phyloP scores from a whole-genome alignment of 2,797 vertebrate species.

The Propithecus deckenii region DNA sequence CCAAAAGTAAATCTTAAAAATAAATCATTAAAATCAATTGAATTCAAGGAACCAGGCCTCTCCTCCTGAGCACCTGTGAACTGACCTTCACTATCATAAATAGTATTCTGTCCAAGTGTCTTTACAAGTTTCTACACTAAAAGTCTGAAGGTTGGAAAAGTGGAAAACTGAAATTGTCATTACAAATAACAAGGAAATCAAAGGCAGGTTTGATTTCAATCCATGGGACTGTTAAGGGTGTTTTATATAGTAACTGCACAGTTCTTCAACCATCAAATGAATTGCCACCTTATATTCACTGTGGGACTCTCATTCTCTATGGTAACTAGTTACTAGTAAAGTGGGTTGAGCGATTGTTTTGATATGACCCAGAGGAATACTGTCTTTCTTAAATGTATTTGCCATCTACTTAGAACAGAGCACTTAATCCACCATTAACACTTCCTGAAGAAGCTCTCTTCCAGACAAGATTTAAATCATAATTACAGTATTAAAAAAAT shows the following conservation, averaged over 20 bases:
- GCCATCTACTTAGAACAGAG: background rate
- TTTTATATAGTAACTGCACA: background rate
- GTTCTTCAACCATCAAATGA: background rate
- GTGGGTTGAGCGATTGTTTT: background rate
- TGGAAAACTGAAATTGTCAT: background rate
- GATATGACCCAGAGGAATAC: background rate
- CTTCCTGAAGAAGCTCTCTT: background rate
- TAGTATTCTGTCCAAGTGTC: background rate
- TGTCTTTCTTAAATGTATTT: background rate
- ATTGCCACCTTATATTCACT: background rate
- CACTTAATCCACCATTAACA: background rate
- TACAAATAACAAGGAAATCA: background rate
- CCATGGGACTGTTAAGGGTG: background rate
- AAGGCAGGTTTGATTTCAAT: background rate
- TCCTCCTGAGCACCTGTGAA: background rate
- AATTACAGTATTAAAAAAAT: background rate
- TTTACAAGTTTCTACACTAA: background rate
- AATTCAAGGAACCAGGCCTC: background rate
- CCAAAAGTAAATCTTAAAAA: constrained; percentile 26
- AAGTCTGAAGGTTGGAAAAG: background rate
- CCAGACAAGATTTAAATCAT: background rate
- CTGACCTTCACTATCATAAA: background rate
- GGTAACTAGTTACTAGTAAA: background rate
- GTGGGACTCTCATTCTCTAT: background rate
- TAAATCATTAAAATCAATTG: background rate